Evolutionary conservation across 2,113 vertebrate species (phyloP), one percentile per base, ranked within the genome.

Genomic region (Solea senegalensis): DNA sequence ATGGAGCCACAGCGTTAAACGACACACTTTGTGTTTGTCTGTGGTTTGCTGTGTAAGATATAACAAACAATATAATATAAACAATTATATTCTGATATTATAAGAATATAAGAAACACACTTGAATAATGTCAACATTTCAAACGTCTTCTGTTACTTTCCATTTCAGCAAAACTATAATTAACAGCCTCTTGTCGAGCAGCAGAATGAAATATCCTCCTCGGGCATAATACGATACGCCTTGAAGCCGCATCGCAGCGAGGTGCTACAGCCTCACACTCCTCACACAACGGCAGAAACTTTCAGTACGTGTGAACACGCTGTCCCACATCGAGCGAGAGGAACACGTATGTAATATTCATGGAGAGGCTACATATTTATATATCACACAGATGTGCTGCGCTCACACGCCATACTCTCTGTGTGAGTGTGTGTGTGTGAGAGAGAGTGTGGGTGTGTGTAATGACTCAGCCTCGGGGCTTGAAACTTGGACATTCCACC

Each of bases 271-370:
- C 51, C 16, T 53, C 9, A 52, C 9, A n/a, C 15, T 67, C 44
- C 58, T 65, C 59, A 58, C 45, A 54, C 55, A 15, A 41, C 48
- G 21, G 44, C 51, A 66, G 41, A 67, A 46, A 11, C 57, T 56
- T 57, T 68, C 34, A 57, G 34, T 57, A 49, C 40, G 51, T 81
- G 74, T 52, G 48, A 80, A 85, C 53, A n/a, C 68, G 9, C 41
- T 58, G 79, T 77, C 84, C 74, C 72, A 85, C 66, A 81, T 81
- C 76, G 70, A 83, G 73, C 54, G 75, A 53, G 82, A 83, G 71
- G 80, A 83, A 74, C 69, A 79, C 51, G 54, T 66, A 83, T 88
- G 74, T 73, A 85, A 85, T 87, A 82, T 86, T 87, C 72, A 88
- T 88, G 2, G 8, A 68, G 66, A 70, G 13, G 61, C 69, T 82